A percentile compares a stretch with the other conserved stretches of the same genome.
Evolutionary conservation across 2,888 invertebrate species (phyloP).

Genomic region (Cryptus armator): DNA sequence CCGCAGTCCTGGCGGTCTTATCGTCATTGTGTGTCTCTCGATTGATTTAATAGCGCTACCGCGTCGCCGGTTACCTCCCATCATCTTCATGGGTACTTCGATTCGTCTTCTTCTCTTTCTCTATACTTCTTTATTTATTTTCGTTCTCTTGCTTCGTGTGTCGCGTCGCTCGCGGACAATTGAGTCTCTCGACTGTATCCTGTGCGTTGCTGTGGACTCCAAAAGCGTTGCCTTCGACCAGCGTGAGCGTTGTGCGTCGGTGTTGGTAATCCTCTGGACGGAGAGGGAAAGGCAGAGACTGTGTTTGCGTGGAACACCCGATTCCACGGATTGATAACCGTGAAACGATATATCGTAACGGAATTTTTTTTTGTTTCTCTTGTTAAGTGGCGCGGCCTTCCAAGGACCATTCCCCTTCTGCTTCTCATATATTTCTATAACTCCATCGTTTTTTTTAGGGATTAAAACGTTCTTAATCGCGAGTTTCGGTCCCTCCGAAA

Average conservation of each 20-base stretch:
- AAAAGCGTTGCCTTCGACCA: conserved; percentile 22
- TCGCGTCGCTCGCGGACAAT: conserved; percentile 23
- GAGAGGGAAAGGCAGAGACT: conserved; percentile 21
- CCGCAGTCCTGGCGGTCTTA: conserved; percentile 18
- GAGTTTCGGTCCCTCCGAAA: background rate
- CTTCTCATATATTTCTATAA: background rate
- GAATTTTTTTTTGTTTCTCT: conserved; percentile 27
- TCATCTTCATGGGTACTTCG: background rate
- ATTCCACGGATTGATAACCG: conserved; percentile 56
- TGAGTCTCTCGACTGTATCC: background rate
- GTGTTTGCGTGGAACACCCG: conserved; percentile 28
- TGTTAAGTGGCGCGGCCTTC: conserved; percentile 43
- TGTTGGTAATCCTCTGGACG: background rate
- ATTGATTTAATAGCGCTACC: conserved; percentile 61
- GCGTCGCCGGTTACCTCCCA: conserved; percentile 23
- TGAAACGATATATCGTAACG: conserved; percentile 53
- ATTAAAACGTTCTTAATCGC: background rate
- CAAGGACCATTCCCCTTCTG: conserved; percentile 43
- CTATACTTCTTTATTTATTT: background rate
- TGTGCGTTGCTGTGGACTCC: background rate
- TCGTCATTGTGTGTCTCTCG: conserved; percentile 37
- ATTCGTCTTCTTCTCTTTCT: background rate
- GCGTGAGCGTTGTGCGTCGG: background rate
- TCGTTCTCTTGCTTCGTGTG: background rate
- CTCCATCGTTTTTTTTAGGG: background rate